Conservation (phyloP, 2,113 vertebrate species). For the Saguinus imperator region DNA sequence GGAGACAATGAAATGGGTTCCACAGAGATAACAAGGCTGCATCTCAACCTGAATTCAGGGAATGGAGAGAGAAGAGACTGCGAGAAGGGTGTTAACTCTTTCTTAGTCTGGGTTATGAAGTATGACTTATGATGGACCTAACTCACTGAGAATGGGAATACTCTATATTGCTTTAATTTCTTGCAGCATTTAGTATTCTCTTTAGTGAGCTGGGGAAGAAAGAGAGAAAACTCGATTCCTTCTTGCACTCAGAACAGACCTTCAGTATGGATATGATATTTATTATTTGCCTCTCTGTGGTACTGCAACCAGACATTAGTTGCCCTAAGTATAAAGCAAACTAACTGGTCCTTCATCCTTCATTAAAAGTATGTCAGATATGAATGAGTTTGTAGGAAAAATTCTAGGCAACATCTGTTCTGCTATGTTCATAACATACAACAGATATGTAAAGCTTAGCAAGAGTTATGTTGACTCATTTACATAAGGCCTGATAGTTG, state of each 20-base stretch:
- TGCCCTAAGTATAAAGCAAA: not conserved
- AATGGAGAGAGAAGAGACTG: not conserved
- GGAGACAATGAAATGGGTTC: constrained; percentile 38
- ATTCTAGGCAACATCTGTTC: not conserved
- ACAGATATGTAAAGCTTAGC: not conserved
- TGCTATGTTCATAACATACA: not conserved
- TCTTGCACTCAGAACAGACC: not conserved
- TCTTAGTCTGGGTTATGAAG: not conserved
- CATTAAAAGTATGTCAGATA: not conserved
- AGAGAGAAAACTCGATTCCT: not conserved
- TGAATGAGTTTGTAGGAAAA: not conserved
- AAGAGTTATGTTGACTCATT: not conserved
- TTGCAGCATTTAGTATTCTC: not conserved
- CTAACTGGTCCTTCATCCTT: not conserved
- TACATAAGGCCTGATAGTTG: not conserved
- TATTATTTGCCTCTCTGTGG: not conserved
- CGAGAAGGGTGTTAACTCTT: not conserved
- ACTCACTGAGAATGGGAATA: not conserved
- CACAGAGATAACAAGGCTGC: not conserved
- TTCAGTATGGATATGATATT: not conserved
- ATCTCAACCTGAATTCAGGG: not conserved
- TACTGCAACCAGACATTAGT: not conserved
- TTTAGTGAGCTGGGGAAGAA: accelerated
- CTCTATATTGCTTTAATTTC: not conserved
- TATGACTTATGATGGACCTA: not conserved